Conservation (phyloP, 2,113 vertebrate genomes). For the Synodontis membranacea region DNA sequence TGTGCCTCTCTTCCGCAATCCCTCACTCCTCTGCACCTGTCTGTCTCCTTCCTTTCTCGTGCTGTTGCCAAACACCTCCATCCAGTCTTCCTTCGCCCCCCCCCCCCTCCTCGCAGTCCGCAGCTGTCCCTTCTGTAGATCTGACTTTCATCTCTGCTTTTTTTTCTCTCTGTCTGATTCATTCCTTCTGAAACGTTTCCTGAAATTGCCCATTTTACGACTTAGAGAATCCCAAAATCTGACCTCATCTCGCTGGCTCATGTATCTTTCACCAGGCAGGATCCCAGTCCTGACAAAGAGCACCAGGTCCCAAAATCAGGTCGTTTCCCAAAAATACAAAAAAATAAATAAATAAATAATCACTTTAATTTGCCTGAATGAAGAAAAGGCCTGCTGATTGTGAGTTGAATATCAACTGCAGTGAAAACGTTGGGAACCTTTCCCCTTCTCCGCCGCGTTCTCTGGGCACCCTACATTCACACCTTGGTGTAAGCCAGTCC, state of each 20-base stretch:
- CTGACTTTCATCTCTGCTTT: constrained; percentile 17
- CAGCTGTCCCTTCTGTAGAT: constrained; percentile 10
- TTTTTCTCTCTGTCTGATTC: neutral
- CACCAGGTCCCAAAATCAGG: neutral
- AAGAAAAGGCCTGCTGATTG: neutral
- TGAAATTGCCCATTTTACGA: neutral
- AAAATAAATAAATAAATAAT: too few species aligned
- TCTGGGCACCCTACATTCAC: neutral
- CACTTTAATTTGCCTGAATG: neutral
- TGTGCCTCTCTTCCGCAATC: constrained; percentile 23
- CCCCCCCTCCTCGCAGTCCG: neutral
- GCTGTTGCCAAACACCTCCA: constrained; percentile 33
- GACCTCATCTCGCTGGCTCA: too few species aligned
- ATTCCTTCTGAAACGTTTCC: neutral
- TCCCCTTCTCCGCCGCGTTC: neutral
- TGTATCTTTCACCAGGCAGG: neutral
- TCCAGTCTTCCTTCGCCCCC: constrained; percentile 5
- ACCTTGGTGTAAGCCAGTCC: neutral
- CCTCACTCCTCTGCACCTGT: constrained; percentile 33
- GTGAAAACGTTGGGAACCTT: neutral
- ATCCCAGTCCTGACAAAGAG: neutral
- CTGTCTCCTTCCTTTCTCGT: constrained; percentile 29
- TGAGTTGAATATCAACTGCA: neutral
- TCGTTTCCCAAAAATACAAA: neutral
- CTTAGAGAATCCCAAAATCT: neutral